These are phyloP conservation scores for Spodoptera picta DNA, from an alignment of 2,888 invertebrate genomes.

Conservation along the genomic window DNA sequence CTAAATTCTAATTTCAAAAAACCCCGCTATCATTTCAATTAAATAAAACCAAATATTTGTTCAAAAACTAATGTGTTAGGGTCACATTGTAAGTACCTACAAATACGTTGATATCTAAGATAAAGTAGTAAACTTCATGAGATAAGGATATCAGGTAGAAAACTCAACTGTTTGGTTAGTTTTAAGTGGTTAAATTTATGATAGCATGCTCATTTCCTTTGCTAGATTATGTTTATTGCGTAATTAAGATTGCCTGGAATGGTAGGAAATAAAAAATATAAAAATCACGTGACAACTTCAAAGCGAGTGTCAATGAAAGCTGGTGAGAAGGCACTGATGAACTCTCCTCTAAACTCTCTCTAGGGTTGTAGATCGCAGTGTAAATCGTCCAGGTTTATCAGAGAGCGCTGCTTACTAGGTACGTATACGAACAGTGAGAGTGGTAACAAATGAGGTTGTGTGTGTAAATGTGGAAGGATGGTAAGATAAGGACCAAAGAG, in stretches of 20 bases:
- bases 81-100: slow-evolving; percentile 73
- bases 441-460: no score
- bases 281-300: neutral
- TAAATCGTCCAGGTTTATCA: no score
- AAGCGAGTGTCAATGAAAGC: neutral
- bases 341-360: no score
- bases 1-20: neutral
- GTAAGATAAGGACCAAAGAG: no score
- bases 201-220: slow-evolving; percentile 58
- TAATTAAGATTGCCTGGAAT: neutral
- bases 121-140: slow-evolving; percentile 69
- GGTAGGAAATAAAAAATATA: no score
- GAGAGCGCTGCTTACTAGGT: no score
- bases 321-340: no score
- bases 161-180: slow-evolving; percentile 67
- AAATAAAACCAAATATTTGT: slow-evolving; percentile 57
- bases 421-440: no score
- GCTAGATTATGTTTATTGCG: slow-evolving; percentile 38
- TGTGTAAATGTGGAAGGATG: no score
- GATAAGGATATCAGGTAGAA: slow-evolving; percentile 73
- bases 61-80: slow-evolving; percentile 59
- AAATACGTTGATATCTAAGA: slow-evolving; percentile 80
- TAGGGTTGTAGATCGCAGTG: no score
- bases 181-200: slow-evolving; percentile 60
- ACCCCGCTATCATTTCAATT: slow-evolving; percentile 42